These are phyloP conservation scores for Empidonax alnorum DNA, from an alignment of 2,113 vertebrate genomes.

Conservation along the genomic window DNA sequence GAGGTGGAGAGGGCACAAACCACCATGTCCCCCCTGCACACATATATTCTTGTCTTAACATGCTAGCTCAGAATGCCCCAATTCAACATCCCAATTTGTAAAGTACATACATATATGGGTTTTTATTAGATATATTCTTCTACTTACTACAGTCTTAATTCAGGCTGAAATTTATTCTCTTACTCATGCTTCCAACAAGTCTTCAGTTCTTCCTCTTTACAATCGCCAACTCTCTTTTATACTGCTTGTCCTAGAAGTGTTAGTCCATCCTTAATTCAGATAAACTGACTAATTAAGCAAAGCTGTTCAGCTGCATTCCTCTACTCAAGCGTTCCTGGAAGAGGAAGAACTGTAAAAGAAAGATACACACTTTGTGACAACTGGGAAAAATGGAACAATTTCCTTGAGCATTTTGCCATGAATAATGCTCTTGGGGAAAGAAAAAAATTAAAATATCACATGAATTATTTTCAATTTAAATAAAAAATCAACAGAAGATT, in stretches of 20 bases:
- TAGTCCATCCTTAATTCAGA: conserved; percentile 21
- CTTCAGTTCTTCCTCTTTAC: not conserved
- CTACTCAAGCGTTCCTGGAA: conserved; percentile 2
- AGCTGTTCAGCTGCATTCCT: conserved; percentile 57
- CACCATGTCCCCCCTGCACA: not conserved
- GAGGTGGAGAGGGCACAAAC: not conserved
- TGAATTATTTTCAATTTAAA: not conserved
- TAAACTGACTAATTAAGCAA: conserved; percentile 48
- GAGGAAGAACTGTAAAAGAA: not conserved
- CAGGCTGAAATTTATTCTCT: not conserved
- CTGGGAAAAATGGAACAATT: not conserved
- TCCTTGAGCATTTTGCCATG: not conserved
- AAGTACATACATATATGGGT: not conserved
- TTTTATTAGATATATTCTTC: not conserved
- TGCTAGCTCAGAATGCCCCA: not conserved
- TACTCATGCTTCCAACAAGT: not conserved
- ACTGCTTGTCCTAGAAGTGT: not conserved
- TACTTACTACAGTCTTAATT: conserved; percentile 23
- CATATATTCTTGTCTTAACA: not conserved
- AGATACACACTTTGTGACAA: not conserved
- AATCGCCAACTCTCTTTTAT: conserved; percentile 19
- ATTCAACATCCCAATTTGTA: not conserved
- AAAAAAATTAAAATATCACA: not conserved
- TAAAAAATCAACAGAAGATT: not conserved
- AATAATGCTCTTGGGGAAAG: not conserved